Percentiles rank a stretch among this genome's conserved stretches.
These are phyloP conservation scores for Zygogramma bicolorata DNA, from an alignment of 2,888 invertebrate species.

Conservation along the genomic window DNA sequence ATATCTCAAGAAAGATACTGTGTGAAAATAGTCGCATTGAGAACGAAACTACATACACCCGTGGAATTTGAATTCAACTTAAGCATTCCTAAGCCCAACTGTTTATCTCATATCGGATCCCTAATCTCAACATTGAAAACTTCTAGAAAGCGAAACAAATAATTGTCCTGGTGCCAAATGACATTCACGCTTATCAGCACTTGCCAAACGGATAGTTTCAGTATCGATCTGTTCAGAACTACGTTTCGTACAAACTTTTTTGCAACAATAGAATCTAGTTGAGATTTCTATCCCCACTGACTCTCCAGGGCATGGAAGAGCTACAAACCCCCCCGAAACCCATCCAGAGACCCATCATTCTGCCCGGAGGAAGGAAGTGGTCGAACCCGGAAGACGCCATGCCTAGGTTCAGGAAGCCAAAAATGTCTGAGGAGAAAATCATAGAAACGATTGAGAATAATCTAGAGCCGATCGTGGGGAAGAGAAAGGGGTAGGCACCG, in stretches of 20 bases:
- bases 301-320: conserved; percentile 33
- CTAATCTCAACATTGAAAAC: background rate
- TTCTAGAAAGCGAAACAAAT: conserved; percentile 4
- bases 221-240: background rate
- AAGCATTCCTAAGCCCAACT: no score
- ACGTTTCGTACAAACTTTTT: background rate
- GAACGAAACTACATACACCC: no score
- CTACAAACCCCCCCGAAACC: conserved; percentile 6
- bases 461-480: conserved; percentile 87
- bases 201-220: background rate
- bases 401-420: conserved; percentile 56
- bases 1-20: no score
- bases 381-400: conserved; percentile 83
- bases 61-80: no score
- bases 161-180: background rate
- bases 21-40: no score
- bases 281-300: background rate
- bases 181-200: background rate
- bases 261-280: no score
- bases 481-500: conserved; percentile 82
- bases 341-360: conserved; percentile 72
- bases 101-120: background rate
- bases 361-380: conserved; percentile 85
- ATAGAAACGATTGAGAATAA: conserved; percentile 87
- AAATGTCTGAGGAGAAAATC: conserved; percentile 89